These are phyloP conservation scores for Henricia sp. DNA, from an alignment of 53 echinoderm and acorn worm genomes.

Conservation along the genomic window DNA sequence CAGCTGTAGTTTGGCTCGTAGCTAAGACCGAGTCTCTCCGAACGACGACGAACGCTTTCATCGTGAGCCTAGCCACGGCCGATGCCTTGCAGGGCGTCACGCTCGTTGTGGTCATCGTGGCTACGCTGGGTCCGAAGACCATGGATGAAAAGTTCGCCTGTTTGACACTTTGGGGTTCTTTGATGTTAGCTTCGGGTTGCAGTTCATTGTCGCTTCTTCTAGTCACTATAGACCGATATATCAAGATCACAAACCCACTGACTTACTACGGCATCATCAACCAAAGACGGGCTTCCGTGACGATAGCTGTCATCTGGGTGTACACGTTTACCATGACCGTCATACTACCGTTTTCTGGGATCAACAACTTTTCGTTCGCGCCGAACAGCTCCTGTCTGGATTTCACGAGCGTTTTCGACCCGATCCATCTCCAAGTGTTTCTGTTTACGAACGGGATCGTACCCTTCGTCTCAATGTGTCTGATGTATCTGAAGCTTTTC, in stretches of 20 bases:
- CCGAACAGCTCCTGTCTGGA: slow-evolving; percentile 62
- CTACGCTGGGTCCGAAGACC: slow-evolving; percentile 15
- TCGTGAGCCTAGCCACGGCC: slow-evolving; percentile 3
- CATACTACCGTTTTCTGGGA: slow-evolving; percentile 61
- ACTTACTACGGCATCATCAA: slow-evolving; percentile 26
- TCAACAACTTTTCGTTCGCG: slow-evolving; percentile 1
- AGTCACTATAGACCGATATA: slow-evolving; percentile 64
- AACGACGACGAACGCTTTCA: not conserved
- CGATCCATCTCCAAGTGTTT: slow-evolving; percentile 63
- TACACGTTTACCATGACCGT: slow-evolving; percentile 44
- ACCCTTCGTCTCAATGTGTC: slow-evolving; percentile 65
- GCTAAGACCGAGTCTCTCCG: slow-evolving; percentile 10
- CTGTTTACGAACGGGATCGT: slow-evolving; percentile 63
- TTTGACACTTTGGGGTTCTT: slow-evolving; percentile 60
- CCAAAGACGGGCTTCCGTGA: not conserved
- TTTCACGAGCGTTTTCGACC: slow-evolving; percentile 68
- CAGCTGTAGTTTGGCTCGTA: slow-evolving; percentile 28
- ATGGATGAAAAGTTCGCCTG: too few species aligned
- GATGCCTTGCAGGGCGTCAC: too few species aligned
- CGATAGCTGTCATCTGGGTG: slow-evolving; percentile 42
- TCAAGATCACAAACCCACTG: slow-evolving; percentile 58
- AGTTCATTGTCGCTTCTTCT: slow-evolving; percentile 60
- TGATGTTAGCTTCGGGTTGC: slow-evolving; percentile 52
- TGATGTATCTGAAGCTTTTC: slow-evolving; percentile 55
- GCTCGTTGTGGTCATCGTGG: not conserved